phyloP scores from a whole-genome alignment of 2,888 invertebrate species.

The Hyles lineata region DNA sequence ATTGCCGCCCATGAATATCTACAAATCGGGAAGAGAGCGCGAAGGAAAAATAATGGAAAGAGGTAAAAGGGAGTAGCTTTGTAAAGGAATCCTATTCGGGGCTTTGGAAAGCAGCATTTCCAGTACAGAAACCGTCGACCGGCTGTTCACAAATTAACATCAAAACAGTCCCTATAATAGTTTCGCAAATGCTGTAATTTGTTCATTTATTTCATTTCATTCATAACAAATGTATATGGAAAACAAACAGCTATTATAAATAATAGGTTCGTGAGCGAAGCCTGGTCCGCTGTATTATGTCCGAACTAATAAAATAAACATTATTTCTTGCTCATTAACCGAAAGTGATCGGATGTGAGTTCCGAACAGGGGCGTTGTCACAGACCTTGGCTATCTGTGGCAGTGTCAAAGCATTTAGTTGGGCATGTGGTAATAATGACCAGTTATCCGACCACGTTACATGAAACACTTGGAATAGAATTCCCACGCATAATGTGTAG shows the following conservation, averaged over 20 bases:
- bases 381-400: conserved; percentile 58
- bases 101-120: no score
- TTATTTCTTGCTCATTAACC: conserved; percentile 56
- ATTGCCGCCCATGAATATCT: no score
- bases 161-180: not conserved
- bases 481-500: conserved; percentile 28
- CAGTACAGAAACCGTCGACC: no score
- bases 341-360: conserved; percentile 57
- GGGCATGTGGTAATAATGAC: conserved; percentile 29
- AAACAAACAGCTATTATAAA: not conserved
- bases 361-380: conserved; percentile 54
- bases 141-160: not conserved
- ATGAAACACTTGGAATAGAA: conserved; percentile 29
- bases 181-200: not conserved
- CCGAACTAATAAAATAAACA: conserved; percentile 34
- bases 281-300: not conserved
- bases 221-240: not conserved
- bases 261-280: conserved; percentile 16
- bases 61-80: no score
- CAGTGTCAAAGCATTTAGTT: conserved; percentile 33
- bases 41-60: no score
- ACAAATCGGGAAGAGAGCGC: no score
- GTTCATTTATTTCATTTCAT: not conserved
- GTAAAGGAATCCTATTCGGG: no score
- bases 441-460: conserved; percentile 20